Conservation (phyloP, 2,113 vertebrate genomes). For the Rhadina sibilatrix region DNA sequence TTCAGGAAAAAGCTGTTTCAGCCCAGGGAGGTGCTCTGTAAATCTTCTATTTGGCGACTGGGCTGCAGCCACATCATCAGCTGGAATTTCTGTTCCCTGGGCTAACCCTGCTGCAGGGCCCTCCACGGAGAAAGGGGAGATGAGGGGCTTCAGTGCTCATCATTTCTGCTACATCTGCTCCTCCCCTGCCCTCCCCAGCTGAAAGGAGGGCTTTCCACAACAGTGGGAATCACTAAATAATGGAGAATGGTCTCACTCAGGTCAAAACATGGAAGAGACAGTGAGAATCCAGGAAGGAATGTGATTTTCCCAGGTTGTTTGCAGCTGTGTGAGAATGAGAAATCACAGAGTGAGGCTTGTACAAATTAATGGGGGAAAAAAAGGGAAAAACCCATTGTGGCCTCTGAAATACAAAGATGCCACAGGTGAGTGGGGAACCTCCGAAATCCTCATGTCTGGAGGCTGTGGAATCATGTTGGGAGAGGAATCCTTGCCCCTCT, state of each 20-base stretch:
- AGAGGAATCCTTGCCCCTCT: not conserved
- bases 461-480: not conserved
- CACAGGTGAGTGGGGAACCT: not conserved
- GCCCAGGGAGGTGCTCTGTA: not conserved
- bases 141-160: not conserved
- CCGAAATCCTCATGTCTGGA: not conserved
- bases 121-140: not conserved
- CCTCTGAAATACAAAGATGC: not conserved
- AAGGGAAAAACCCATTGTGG: rapidly evolving
- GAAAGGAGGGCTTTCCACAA: not conserved
- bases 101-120: not conserved
- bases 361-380: not conserved
- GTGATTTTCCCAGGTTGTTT: not conserved
- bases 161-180: not conserved
- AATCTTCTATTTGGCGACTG: not conserved
- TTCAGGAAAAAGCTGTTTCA: not conserved
- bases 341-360: not conserved
- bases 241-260: not conserved
- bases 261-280: not conserved
- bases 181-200: not conserved
- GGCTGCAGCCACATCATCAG: not conserved
- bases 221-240: not conserved
- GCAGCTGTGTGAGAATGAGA: not conserved
- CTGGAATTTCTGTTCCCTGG: not conserved
- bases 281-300: not conserved